Evolutionary conservation across 2,113 vertebrate species (phyloP).

Genomic region (Clarias magur): DNA sequence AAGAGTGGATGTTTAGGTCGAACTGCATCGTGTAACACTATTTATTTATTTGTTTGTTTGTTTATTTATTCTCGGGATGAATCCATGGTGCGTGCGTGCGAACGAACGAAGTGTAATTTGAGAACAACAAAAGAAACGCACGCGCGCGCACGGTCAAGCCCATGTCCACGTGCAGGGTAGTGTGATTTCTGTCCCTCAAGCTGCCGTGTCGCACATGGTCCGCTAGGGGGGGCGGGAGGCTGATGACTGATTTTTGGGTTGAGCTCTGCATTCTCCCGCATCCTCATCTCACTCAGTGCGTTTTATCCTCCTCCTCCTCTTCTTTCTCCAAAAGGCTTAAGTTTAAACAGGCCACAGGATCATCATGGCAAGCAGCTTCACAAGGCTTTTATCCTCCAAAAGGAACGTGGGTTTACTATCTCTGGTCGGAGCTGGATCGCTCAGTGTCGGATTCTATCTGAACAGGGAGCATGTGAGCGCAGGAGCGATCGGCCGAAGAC

Average conservation of each 20-base stretch:
- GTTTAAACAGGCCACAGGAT: background rate
- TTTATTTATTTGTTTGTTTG: too few relatives aligned
- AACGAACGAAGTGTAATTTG: background rate
- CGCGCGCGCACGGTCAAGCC: background rate
- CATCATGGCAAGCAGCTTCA: constrained; percentile 84
- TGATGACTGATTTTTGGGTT: background rate
- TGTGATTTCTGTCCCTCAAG: background rate
- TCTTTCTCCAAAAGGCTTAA: background rate
- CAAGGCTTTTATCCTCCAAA: constrained; percentile 77
- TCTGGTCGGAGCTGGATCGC: constrained; percentile 84
- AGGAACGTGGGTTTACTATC: constrained; percentile 80
- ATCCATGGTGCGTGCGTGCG: background rate
- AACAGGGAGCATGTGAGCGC: constrained; percentile 80
- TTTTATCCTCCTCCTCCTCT: background rate
- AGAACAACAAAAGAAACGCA: background rate
- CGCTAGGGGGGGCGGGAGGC: background rate
- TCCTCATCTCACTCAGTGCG: background rate
- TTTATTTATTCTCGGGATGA: too few relatives aligned
- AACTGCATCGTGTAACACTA: background rate
- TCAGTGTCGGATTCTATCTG: constrained; percentile 81
- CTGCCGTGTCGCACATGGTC: background rate
- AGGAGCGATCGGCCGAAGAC: constrained; percentile 73
- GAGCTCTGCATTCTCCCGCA: constrained; percentile 12
- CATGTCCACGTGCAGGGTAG: too few relatives aligned
- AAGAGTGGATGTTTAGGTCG: background rate